phyloP scores from a whole-genome alignment of 2,113 vertebrate genomes.

The Fregata magnificens region DNA sequence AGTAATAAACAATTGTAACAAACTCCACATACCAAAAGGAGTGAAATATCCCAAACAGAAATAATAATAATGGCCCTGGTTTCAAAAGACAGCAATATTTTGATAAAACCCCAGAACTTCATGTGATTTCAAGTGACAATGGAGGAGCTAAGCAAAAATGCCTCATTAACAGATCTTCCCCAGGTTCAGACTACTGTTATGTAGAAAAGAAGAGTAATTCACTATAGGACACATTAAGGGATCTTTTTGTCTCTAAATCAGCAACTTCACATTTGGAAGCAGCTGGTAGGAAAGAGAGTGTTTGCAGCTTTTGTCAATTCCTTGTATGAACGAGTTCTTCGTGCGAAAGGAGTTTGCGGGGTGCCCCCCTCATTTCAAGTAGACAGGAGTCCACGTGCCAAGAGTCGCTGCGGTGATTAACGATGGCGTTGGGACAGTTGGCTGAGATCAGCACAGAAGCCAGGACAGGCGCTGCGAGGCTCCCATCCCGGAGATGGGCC shows the following conservation, averaged over 20 bases:
- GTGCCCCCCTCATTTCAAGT: not conserved
- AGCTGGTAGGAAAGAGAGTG: not conserved
- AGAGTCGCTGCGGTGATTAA: accelerated
- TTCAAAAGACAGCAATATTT: not conserved
- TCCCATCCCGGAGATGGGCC: not conserved
- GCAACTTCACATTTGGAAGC: not conserved
- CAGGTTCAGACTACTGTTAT: not conserved
- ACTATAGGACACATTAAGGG: not conserved
- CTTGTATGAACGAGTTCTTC: accelerated
- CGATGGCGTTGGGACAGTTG: not conserved
- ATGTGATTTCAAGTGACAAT: not conserved
- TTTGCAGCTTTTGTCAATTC: not conserved
- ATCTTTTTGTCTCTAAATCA: not conserved
- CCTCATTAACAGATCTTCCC: not conserved
- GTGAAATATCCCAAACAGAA: not conserved
- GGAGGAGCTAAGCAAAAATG: not conserved
- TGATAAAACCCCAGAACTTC: not conserved
- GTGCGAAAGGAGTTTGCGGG: accelerated
- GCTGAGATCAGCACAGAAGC: not conserved
- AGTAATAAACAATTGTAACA: not conserved
- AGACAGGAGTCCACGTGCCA: accelerated
- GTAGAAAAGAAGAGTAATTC: not conserved
- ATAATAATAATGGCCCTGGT: not conserved
- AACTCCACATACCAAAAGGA: not conserved
- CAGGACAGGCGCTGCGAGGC: not conserved